Percentiles rank a stretch among this genome's conserved stretches.
These are phyloP conservation scores for Cylloceria caligata DNA, from an alignment of 2,888 invertebrate species.

Conservation along the genomic window DNA sequence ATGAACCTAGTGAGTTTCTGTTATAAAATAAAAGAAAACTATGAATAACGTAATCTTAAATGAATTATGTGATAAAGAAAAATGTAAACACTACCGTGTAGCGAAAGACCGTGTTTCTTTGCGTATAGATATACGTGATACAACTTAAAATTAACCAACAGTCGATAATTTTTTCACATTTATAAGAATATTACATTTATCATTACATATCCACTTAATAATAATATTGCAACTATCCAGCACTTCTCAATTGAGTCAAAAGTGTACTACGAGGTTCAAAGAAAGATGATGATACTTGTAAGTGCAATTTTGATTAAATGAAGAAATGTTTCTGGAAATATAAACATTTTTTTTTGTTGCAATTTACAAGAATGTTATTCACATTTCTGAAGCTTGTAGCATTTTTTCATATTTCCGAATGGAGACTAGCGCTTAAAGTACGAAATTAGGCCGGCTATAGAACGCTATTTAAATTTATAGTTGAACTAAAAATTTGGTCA, in stretches of 20 bases:
- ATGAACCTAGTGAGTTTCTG: no score
- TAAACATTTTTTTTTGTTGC: not conserved
- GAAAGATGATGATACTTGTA: not conserved
- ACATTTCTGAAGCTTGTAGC: not conserved
- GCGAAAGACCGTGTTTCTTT: no score
- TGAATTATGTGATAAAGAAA: no score
- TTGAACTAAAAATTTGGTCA: conserved; percentile 23
- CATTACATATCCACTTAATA: no score
- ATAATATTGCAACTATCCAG: not conserved
- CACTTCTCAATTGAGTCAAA: not conserved
- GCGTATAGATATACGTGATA: no score
- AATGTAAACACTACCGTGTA: no score
- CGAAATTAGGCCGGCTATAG: not conserved
- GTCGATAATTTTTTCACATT: not conserved
- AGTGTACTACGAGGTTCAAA: not conserved
- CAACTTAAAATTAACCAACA: no score
- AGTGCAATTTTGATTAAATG: not conserved
- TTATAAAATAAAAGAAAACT: no score
- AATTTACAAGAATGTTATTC: not conserved
- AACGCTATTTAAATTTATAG: conserved; percentile 37
- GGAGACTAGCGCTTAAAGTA: not conserved
- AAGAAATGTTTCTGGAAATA: not conserved
- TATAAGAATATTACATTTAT: no score
- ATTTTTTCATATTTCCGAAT: not conserved
- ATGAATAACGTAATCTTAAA: no score